Percentiles rank a stretch among this genome's conserved stretches.
Evolutionary conservation across 1,140 invertebrate species (phyloP).

Genomic region (Oscheius sp.): DNA sequence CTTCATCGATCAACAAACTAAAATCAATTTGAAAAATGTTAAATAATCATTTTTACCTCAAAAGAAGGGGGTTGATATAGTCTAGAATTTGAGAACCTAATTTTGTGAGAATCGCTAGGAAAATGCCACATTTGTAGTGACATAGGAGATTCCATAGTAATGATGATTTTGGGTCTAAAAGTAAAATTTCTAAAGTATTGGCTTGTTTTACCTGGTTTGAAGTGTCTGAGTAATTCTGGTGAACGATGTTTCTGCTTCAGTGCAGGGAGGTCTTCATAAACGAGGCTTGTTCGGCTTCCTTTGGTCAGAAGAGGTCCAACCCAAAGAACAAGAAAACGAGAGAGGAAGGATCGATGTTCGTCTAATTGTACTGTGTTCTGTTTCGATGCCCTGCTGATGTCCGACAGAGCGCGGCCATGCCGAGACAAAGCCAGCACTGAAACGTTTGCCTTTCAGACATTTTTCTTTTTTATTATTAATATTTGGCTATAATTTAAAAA

Average conservation of each 20-base stretch:
- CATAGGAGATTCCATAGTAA: neutral
- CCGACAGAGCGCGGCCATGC: neutral
- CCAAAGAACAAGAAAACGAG: constrained; percentile 3
- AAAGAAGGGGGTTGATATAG: constrained; percentile 4
- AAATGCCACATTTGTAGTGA: neutral
- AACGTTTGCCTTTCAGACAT: too few species aligned
- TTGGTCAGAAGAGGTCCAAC: neutral
- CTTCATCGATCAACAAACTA: constrained; percentile 8
- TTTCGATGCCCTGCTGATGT: neutral
- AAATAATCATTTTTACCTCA: constrained; percentile 3
- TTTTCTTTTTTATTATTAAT: too few species aligned
- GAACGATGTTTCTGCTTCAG: constrained; percentile 12
- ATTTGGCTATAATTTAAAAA: too few species aligned
- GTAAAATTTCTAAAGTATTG: neutral
- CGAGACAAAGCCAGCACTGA: neutral
- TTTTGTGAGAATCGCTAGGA: neutral
- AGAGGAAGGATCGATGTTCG: neutral
- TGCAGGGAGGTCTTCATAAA: constrained; percentile 6
- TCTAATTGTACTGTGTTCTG: neutral
- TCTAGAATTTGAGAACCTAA: neutral
- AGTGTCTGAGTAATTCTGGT: neutral
- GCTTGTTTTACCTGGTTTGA: neutral
- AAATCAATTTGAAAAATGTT: neutral
- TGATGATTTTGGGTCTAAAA: neutral
- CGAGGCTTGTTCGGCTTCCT: constrained; percentile 1